These are phyloP conservation scores for Champsocephalus gunnari DNA, from an alignment of 2,797 vertebrate genomes.

Conservation along the genomic window DNA sequence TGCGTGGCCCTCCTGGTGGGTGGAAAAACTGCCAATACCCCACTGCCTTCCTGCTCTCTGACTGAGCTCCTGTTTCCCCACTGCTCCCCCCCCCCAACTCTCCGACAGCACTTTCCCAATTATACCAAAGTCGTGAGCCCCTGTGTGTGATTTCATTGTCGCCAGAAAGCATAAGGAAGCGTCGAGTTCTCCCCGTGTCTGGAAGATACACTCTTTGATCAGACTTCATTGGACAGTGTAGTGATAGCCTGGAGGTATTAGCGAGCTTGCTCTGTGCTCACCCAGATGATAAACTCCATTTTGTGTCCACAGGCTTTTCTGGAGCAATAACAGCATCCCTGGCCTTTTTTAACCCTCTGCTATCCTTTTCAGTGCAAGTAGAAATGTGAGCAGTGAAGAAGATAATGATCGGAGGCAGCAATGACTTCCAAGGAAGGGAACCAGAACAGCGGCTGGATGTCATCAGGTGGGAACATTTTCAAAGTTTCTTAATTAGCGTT, in stretches of 20 bases:
- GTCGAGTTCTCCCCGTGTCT: conserved; percentile 1
- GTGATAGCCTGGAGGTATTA: conserved; percentile 70
- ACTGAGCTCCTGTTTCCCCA: conserved; percentile 43
- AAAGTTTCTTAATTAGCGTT: background rate
- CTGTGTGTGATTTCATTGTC: conserved; percentile 43
- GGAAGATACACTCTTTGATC: conserved; percentile 60
- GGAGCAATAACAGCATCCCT: conserved; percentile 64
- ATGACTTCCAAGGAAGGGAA: conserved; percentile 3
- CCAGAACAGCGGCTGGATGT: background rate
- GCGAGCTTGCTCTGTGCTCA: conserved; percentile 54
- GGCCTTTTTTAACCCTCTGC: conserved; percentile 43
- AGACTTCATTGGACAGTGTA: conserved; percentile 63
- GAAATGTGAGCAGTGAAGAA: conserved; percentile 5
- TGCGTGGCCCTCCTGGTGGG: conserved; percentile 12
- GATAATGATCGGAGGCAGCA: background rate
- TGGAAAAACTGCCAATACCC: conserved; percentile 54
- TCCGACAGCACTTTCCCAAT: conserved; percentile 59
- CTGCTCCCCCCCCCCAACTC: conserved; percentile 28
- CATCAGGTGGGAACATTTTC: background rate
- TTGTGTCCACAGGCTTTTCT: conserved; percentile 69
- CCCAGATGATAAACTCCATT: conserved; percentile 70
- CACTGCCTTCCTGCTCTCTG: conserved; percentile 60
- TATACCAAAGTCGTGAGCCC: conserved; percentile 52
- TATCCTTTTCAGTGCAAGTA: conserved; percentile 51
- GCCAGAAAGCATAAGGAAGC: conserved; percentile 24